Base-by-base conservation (phyloP, 2,888 invertebrate genomes). In the Dermolepida albohirtum region DNA sequence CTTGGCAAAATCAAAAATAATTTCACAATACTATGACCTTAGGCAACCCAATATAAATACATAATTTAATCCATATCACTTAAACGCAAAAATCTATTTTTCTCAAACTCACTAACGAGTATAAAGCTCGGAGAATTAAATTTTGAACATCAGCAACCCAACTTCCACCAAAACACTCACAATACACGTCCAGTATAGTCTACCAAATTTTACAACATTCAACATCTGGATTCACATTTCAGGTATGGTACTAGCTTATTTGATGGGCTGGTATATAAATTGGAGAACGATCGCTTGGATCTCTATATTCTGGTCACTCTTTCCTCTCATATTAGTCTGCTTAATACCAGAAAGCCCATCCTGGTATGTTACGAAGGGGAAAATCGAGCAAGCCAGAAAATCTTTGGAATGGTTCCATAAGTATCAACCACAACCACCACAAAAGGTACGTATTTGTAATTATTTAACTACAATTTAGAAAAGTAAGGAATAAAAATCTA, bases 261-360 rank as follows among this genome's bases (percentile, higher is more conserved):
- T 86, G 5, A 84, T 84, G 73, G 88, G 89, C 11, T 86, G 87
- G 72, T 84, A 84, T 63, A 72, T 88, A 41, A 77, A 78, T 12
- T 89, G 88, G 88, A 79, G 87, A 14, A 75, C 83, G 1, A 86
- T 87, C 1, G 86, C 88, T 1, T 88, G 88, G 87, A 74, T 85
- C 40, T 82, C 83, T 57, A 85, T 85, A 40, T 81, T 83, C 17
- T 88, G 86, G 73, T 84, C 85, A 12, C 72, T 86, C 6, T 71
- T 87, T 11, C 87, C 88, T 0, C 77, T 84, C 1, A 57, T 86
- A 6, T 74, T 87, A 2, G 80, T 87, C 5, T 76, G 86, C 72
- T 84, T 86, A 68, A 84, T 87, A 2, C 87, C 87, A 0, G 89
- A 89, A 78, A 88, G 87, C 68, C 88, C 89, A 0, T 84, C 86